These are phyloP conservation scores for Atlantisia rogersi DNA, from an alignment of 2,113 vertebrate species.

Conservation along the genomic window DNA sequence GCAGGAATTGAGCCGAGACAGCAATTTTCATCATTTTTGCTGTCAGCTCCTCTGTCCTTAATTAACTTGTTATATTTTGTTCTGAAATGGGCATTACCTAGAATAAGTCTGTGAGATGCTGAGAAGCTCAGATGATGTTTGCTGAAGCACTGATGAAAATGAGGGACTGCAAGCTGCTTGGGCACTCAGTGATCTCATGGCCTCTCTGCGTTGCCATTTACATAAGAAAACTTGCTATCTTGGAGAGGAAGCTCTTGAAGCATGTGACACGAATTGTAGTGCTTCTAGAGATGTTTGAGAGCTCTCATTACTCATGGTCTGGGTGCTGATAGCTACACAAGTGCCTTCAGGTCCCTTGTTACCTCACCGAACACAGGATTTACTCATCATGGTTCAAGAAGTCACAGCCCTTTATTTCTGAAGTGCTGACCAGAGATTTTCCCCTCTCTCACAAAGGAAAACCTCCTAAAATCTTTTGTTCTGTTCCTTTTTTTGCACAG, in stretches of 20 bases:
- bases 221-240: neutral
- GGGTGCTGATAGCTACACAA: neutral
- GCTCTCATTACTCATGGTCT: neutral
- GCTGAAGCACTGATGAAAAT: neutral
- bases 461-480: neutral
- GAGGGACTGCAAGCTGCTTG: neutral
- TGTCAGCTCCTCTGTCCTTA: slow-evolving; percentile 22
- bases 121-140: neutral
- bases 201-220: neutral
- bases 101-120: neutral
- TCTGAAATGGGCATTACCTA: neutral
- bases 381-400: neutral
- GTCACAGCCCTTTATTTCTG: neutral
- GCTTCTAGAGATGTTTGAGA: slow-evolving; percentile 18
- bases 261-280: neutral
- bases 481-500: neutral
- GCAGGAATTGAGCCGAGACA: neutral
- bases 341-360: neutral
- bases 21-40: slow-evolving; percentile 7
- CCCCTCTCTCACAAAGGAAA: neutral
- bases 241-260: neutral
- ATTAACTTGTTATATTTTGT: neutral
- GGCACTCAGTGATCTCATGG: neutral
- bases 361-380: neutral
- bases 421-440: neutral